Evolutionary conservation across 2,113 vertebrate species (phyloP).

Genomic region (Microcebus jonahi): DNA sequence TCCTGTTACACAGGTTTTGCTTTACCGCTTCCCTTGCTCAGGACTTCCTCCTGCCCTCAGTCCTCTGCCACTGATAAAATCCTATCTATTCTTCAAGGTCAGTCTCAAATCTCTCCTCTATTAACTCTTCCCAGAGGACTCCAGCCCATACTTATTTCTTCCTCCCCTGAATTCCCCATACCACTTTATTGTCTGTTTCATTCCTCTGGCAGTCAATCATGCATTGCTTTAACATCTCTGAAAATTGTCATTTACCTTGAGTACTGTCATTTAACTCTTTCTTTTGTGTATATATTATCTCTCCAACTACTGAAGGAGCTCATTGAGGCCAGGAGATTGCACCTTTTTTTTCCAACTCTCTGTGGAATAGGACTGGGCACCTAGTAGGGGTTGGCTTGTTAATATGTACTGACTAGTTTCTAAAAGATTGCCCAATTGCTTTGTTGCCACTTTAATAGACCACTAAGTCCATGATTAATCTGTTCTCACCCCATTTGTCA

Average conservation of each 20-base stretch:
- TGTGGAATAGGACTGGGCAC: not conserved
- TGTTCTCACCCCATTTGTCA: not conserved
- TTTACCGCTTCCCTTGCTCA: not conserved
- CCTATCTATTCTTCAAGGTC: conserved; percentile 26
- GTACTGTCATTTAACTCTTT: conserved; percentile 9
- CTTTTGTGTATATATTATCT: conserved; percentile 39
- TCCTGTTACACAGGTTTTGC: conserved; percentile 10
- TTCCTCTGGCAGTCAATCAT: conserved; percentile 26
- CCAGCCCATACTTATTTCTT: conserved; percentile 8
- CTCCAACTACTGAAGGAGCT: not conserved
- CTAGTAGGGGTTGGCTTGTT: not conserved
- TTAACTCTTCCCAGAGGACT: conserved; percentile 18
- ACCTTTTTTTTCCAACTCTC: not conserved
- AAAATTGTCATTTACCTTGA: conserved; percentile 38
- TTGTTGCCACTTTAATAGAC: conserved; percentile 46
- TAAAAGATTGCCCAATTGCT: conserved; percentile 20
- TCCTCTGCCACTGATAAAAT: conserved; percentile 1
- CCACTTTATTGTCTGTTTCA: conserved; percentile 54
- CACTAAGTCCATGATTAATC: conserved; percentile 45
- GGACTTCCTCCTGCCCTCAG: not conserved
- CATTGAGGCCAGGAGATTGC: not conserved
- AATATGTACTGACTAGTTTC: conserved; percentile 40
- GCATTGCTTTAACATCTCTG: conserved; percentile 3
- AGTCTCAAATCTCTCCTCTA: conserved; percentile 44
- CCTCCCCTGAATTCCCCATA: not conserved